Conservation (phyloP, 2,888 invertebrate genomes). For the Ischnus inquisitorius region DNA sequence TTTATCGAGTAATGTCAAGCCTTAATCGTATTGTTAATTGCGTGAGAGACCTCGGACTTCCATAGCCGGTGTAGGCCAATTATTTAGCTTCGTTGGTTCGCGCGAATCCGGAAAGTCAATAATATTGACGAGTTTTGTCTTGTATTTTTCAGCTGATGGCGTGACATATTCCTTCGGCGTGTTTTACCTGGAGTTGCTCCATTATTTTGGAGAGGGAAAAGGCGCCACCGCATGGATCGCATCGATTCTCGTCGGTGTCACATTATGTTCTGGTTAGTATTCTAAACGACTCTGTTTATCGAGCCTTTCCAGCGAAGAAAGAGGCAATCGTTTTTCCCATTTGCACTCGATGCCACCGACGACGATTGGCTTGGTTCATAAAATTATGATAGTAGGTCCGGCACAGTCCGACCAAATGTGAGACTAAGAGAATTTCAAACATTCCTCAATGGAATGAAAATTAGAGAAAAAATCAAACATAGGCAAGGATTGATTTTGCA, state of each 20-base stretch:
- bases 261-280: constrained; percentile 95
- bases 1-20: constrained; percentile 33
- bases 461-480: too few relatives aligned
- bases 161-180: constrained; percentile 99
- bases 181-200: constrained; percentile 94
- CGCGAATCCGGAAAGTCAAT: background rate
- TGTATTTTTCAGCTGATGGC: constrained; percentile 93
- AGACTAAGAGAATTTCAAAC: too few relatives aligned
- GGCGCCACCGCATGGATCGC: constrained; percentile 97
- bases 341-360: constrained; percentile 67
- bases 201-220: constrained; percentile 94
- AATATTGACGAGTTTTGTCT: constrained; percentile 10
- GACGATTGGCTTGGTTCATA: background rate
- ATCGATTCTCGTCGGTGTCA: constrained; percentile 97
- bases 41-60: constrained; percentile 31
- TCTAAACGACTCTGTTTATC: background rate
- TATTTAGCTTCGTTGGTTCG: background rate
- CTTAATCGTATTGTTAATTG: constrained; percentile 42
- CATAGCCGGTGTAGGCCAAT: background rate
- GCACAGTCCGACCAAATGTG: too few relatives aligned
- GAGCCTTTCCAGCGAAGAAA: constrained; percentile 77
- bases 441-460: too few relatives aligned
- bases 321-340: constrained; percentile 21
- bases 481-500: too few relatives aligned
- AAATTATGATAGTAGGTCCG: too few relatives aligned